These are phyloP conservation scores for Origma solitaria DNA, from an alignment of 2,113 vertebrate genomes.

Conservation along the genomic window DNA sequence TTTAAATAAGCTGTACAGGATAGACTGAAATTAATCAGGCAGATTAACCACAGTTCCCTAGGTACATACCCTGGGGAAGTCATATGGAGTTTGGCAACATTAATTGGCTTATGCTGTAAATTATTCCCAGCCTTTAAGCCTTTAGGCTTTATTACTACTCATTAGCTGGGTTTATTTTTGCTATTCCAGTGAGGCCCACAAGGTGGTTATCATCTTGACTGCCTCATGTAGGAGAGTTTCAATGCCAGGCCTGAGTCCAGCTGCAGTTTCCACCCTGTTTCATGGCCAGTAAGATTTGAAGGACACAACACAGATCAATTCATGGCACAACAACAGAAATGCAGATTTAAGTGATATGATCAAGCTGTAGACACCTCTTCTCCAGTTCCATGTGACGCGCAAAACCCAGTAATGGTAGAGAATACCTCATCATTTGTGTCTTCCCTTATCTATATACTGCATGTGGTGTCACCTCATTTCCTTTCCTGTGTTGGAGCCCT, in stretches of 20 bases:
- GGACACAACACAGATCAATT: not conserved
- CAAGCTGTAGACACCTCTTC: not conserved
- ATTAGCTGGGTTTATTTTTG: not conserved
- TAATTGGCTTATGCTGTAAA: not conserved
- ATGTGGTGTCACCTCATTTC: not conserved
- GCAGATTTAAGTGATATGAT: not conserved
- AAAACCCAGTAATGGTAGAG: not conserved
- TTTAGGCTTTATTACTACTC: not conserved
- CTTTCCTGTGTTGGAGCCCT: not conserved
- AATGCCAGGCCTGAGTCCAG: not conserved
- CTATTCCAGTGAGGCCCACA: not conserved
- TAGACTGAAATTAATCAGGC: not conserved
- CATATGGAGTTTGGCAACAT: not conserved
- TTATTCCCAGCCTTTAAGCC: not conserved
- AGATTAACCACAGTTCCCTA: not conserved
- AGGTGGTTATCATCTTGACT: not conserved
- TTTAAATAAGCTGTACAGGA: not conserved
- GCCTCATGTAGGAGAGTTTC: not conserved
- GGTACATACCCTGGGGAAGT: not conserved
- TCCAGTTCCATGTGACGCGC: not conserved
- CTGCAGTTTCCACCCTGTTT: not conserved
- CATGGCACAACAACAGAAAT: not conserved
- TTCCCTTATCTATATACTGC: not conserved
- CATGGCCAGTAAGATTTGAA: not conserved
- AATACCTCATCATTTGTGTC: not conserved